Conservation (phyloP, 2,113 vertebrate genomes). For the Ictidomys tridecemlineatus region DNA sequence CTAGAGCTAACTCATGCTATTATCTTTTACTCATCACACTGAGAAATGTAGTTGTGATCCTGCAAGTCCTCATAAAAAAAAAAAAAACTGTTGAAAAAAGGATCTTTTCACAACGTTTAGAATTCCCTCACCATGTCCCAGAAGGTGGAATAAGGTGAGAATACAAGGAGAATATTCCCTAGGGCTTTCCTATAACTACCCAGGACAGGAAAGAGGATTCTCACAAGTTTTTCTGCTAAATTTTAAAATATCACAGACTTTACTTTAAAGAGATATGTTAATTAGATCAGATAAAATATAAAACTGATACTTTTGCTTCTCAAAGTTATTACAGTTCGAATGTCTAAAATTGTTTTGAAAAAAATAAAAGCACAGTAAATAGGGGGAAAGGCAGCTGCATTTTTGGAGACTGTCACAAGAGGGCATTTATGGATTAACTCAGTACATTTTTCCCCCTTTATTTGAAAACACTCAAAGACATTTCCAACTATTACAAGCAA, state of each 20-base stretch:
- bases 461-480: constrained; percentile 78
- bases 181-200: neutral
- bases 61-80: neutral
- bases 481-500: constrained; percentile 77
- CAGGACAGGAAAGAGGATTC: neutral
- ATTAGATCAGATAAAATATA: constrained; percentile 39
- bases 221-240: constrained; percentile 1
- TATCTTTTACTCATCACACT: constrained; percentile 27
- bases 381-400: constrained; percentile 84
- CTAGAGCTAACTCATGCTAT: neutral
- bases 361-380: constrained; percentile 12
- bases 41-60: neutral
- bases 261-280: constrained; percentile 6
- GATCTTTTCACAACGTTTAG: neutral
- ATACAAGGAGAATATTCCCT: neutral
- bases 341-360: constrained; percentile 49
- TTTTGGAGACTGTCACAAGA: constrained; percentile 89
- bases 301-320: constrained; percentile 2
- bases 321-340: neutral
- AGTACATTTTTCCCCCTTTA: constrained; percentile 78
- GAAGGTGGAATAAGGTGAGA: neutral
- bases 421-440: constrained; percentile 91
- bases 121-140: neutral
- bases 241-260: neutral
- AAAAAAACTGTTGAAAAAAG: neutral